Evolutionary conservation across 2,888 invertebrate species (phyloP).

Genomic region (Dione juno): DNA sequence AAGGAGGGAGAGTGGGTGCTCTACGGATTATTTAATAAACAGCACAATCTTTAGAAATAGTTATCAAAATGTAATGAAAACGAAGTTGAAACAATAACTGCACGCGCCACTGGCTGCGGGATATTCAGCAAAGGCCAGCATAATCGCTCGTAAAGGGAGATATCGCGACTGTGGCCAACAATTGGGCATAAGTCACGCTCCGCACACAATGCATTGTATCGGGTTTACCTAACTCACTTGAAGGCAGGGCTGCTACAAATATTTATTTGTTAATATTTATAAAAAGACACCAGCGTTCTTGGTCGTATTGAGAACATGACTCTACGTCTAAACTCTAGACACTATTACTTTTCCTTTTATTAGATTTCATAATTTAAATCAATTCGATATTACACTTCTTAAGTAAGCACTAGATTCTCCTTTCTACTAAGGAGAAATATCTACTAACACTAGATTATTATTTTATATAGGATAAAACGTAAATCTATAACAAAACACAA

Average conservation of each 20-base stretch:
- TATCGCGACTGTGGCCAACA: slow-evolving; percentile 18
- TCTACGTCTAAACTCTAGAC: too few relatives aligned
- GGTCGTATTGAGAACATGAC: too few relatives aligned
- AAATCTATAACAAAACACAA: too few relatives aligned
- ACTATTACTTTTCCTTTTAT: too few relatives aligned
- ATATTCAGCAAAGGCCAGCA: slow-evolving; percentile 24
- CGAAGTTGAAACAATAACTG: slow-evolving; percentile 24
- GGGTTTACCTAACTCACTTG: slow-evolving; percentile 56
- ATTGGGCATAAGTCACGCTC: slow-evolving; percentile 67
- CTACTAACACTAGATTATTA: too few relatives aligned
- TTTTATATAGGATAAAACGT: too few relatives aligned
- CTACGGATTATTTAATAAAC: neutral
- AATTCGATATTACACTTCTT: too few relatives aligned
- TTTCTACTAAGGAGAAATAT: too few relatives aligned
- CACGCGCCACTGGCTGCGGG: slow-evolving; percentile 32
- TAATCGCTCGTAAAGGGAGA: slow-evolving; percentile 35
- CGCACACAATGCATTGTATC: slow-evolving; percentile 67
- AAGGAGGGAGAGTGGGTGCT: neutral
- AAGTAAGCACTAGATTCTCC: too few relatives aligned
- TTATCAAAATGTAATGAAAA: slow-evolving; percentile 18
- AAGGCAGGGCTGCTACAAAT: neutral
- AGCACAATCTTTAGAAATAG: slow-evolving; percentile 20
- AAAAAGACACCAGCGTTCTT: neutral
- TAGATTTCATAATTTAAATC: too few relatives aligned
- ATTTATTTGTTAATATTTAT: neutral